Percentiles rank a stretch among this genome's conserved stretches.
Evolutionary conservation across 2,113 vertebrate species (phyloP).

Genomic region (Gymnarchus niloticus): DNA sequence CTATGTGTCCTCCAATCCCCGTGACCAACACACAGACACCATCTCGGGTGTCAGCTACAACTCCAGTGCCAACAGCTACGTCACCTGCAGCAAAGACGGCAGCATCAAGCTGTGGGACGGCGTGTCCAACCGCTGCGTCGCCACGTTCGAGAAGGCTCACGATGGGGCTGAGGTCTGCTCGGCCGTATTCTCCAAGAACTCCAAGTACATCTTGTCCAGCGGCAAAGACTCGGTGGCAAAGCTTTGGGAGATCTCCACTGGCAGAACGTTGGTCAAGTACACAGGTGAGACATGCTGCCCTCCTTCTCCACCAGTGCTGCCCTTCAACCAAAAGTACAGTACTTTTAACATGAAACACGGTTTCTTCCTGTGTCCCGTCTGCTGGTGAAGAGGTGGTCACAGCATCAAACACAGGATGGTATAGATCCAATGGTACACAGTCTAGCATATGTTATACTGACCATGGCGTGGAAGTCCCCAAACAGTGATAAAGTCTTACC

Average conservation of each 20-base stretch:
- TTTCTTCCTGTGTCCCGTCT: not conserved
- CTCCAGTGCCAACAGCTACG: constrained; percentile 87
- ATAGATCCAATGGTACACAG: no score
- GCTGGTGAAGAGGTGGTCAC: not conserved
- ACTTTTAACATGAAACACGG: not conserved
- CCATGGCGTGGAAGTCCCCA: no score
- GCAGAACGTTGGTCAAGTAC: constrained; percentile 90
- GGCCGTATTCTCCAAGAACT: constrained; percentile 94
- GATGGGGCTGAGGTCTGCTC: constrained; percentile 95
- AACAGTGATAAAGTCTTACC: no score
- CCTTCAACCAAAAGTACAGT: not conserved
- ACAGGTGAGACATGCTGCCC: constrained; percentile 68
- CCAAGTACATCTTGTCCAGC: constrained; percentile 93
- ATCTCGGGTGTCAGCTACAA: constrained; percentile 92
- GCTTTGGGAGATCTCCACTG: constrained; percentile 96
- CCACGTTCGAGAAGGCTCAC: constrained; percentile 90
- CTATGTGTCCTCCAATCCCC: constrained; percentile 93
- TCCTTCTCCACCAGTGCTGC: no score
- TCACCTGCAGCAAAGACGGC: constrained; percentile 92
- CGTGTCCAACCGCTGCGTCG: constrained; percentile 91
- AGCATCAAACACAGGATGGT: no score
- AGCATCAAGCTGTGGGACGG: constrained; percentile 98
- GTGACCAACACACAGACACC: constrained; percentile 94
- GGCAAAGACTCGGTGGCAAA: constrained; percentile 97
- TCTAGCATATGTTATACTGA: no score